Evolutionary conservation across 2,797 vertebrate species (phyloP).

Genomic region (Gymnocypris eckloni): DNA sequence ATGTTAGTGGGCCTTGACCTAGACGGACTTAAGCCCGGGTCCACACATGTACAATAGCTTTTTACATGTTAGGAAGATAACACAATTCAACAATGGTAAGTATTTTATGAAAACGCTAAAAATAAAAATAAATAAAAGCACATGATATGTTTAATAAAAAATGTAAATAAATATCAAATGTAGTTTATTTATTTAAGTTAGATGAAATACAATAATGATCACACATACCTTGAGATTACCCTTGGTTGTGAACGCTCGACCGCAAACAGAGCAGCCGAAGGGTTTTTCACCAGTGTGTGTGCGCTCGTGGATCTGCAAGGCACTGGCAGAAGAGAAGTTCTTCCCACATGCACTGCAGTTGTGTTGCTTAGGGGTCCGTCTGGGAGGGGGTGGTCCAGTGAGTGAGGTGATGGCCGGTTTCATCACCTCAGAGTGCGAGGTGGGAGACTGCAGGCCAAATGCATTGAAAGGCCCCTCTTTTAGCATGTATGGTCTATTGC

Average conservation of each 20-base stretch:
- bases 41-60: not conserved
- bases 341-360: constrained; percentile 96
- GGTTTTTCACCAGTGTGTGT: constrained; percentile 99
- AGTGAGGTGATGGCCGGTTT: constrained; percentile 86
- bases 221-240: constrained; percentile 94
- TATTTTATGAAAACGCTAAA: not conserved
- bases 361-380: constrained; percentile 94
- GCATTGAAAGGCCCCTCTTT: constrained; percentile 83
- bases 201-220: not conserved
- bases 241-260: constrained; percentile 98
- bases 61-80: not conserved
- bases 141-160: not conserved
- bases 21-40: not conserved
- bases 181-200: not conserved
- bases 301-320: constrained; percentile 98
- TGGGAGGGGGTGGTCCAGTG: constrained; percentile 86
- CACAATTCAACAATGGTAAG: not conserved
- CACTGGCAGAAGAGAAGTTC: constrained; percentile 98
- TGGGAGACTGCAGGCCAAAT: constrained; percentile 84
- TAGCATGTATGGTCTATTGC: constrained; percentile 81
- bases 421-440: constrained; percentile 80
- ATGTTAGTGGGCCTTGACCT: not conserved
- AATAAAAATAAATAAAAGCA: not conserved
- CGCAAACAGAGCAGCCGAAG: constrained; percentile 95
- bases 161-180: not conserved